Conservation (phyloP, 2,888 invertebrate genomes). For the Lasioglossum oenotherae region DNA sequence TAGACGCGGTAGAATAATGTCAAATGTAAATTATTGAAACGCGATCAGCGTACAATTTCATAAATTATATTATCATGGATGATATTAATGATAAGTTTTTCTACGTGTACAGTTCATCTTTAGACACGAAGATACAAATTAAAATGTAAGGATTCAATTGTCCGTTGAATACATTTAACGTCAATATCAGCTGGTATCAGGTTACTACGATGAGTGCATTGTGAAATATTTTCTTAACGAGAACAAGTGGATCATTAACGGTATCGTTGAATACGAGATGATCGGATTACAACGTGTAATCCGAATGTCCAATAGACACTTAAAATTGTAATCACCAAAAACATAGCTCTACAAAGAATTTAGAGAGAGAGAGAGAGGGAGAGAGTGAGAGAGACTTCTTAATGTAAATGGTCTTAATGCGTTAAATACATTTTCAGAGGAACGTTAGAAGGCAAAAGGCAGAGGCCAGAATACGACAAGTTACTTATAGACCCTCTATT, state of each 20-base stretch:
- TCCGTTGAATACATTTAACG: slow-evolving; percentile 26
- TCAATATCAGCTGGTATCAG: slow-evolving; percentile 60
- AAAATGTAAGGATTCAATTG: slow-evolving; percentile 91
- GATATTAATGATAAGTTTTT: slow-evolving; percentile 92
- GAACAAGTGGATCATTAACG: slow-evolving; percentile 34
- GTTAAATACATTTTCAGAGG: slow-evolving; percentile 87
- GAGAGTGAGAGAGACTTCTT: not conserved
- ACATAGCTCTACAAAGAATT: slow-evolving; percentile 12
- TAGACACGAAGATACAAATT: slow-evolving; percentile 94
- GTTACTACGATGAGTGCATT: slow-evolving; percentile 51
- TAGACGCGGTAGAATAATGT: slow-evolving; percentile 35
- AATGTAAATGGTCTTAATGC: slow-evolving; percentile 14
- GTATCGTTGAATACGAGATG: slow-evolving; percentile 41
- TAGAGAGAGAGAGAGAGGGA: not conserved
- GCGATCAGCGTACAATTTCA: slow-evolving; percentile 37
- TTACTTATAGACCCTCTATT: slow-evolving; percentile 94
- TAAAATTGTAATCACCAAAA: slow-evolving; percentile 30
- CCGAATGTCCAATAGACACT: slow-evolving; percentile 16
- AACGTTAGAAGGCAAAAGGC: slow-evolving; percentile 95
- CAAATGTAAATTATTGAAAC: slow-evolving; percentile 41
- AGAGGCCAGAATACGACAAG: slow-evolving; percentile 95
- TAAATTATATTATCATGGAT: slow-evolving; percentile 86
- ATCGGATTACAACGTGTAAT: slow-evolving; percentile 56
- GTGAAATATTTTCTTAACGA: slow-evolving; percentile 14
- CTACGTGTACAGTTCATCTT: slow-evolving; percentile 96